These are phyloP conservation scores for Cyclophora punctaria DNA, from an alignment of 2,888 invertebrate species.

Conservation along the genomic window DNA sequence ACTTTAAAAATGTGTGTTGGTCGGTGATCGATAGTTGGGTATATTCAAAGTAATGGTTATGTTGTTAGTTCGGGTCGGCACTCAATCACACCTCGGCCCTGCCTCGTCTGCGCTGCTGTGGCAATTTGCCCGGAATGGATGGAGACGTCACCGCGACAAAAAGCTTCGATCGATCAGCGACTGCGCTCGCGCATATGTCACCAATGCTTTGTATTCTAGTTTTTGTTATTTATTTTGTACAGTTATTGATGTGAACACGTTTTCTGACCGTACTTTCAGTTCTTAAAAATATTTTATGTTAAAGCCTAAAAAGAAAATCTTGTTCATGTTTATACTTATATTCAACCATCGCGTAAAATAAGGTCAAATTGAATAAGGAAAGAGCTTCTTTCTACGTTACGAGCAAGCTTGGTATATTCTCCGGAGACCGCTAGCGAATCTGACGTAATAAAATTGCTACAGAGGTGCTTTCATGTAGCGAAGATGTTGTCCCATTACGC, in stretches of 20 bases:
- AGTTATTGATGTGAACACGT: no score
- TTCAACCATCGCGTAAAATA: no score
- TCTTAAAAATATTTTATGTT: no score
- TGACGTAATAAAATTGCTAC: conserved; percentile 20
- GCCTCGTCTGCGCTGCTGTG: conserved; percentile 37
- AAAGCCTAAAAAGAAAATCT: no score
- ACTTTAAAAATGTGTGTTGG: conserved; percentile 40
- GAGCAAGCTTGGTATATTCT: conserved; percentile 12
- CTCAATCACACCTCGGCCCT: conserved; percentile 59
- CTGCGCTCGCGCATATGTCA: conserved; percentile 53
- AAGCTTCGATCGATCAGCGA: conserved; percentile 68
- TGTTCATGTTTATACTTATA: no score
- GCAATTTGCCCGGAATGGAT: conserved; percentile 70
- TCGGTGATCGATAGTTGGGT: conserved; percentile 59
- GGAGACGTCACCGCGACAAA: conserved; percentile 70
- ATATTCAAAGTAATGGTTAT: conserved; percentile 61
- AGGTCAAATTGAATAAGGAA: no score
- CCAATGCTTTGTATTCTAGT: conserved; percentile 17
- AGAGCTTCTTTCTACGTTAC: no score
- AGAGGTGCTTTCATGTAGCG: conserved; percentile 22
- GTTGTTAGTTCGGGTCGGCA: conserved; percentile 30
- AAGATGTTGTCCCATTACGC: no score
- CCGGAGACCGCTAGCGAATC: conserved; percentile 12
- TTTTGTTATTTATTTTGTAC: no score
- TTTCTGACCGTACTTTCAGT: no score